phyloP scores from a whole-genome alignment of 1,140 invertebrate species.

The Oryzaephilus surinamensis region DNA sequence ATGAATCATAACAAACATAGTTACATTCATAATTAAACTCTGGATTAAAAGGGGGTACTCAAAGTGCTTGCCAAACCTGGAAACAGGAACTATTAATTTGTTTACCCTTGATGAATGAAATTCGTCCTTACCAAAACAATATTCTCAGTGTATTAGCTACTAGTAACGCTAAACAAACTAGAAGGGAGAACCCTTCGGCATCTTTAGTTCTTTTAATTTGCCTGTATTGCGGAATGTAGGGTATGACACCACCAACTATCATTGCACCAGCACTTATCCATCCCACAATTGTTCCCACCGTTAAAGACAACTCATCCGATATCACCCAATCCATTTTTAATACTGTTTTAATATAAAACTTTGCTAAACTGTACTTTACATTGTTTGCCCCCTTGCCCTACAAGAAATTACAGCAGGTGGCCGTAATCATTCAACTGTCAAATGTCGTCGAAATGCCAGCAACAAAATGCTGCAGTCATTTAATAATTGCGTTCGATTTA shows the following conservation, averaged over 20 bases:
- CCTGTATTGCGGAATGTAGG: constrained; percentile 84
- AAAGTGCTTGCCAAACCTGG: constrained; percentile 95
- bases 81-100: constrained; percentile 21
- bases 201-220: constrained; percentile 86
- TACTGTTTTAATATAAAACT: constrained; percentile 7
- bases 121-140: constrained; percentile 83
- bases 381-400: constrained; percentile 2
- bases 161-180: constrained; percentile 89
- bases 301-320: constrained; percentile 54
- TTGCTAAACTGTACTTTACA: constrained; percentile 3
- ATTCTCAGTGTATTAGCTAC: constrained; percentile 95
- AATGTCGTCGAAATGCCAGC: constrained; percentile 13
- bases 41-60: constrained; percentile 90
- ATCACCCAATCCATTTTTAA: constrained; percentile 57
- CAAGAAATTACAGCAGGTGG: constrained; percentile 4
- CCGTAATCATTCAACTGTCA: constrained; percentile 11
- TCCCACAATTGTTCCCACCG: constrained; percentile 52
- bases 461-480: too few relatives aligned
- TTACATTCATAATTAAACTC: constrained; percentile 93
- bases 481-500: too few relatives aligned
- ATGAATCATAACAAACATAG: constrained; percentile 93
- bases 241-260: constrained; percentile 83
- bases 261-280: constrained; percentile 68
- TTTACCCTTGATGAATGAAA: constrained; percentile 2
- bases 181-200: constrained; percentile 91